Evolutionary conservation across 2,888 invertebrate species (phyloP).

Genomic region (Plagodis pulveraria): DNA sequence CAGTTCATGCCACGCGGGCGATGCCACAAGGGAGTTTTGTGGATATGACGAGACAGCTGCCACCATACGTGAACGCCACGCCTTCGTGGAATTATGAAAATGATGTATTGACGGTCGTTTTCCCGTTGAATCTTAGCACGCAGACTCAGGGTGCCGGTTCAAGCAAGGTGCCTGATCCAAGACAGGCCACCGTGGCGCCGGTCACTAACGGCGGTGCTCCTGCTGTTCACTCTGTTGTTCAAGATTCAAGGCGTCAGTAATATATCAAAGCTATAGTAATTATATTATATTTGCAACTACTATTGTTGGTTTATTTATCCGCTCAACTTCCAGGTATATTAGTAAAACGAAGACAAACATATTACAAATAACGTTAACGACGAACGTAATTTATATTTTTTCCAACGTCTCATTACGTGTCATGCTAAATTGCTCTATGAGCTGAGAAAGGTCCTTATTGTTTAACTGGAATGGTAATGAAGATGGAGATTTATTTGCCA

Average conservation of each 20-base stretch:
- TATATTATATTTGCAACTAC: too few species aligned
- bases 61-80: conserved; percentile 51
- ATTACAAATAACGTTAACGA: too few species aligned
- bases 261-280: too few species aligned
- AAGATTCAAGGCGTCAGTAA: background rate
- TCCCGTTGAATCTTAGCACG: conserved; percentile 51
- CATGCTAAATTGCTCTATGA: too few species aligned
- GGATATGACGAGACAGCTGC: conserved; percentile 56
- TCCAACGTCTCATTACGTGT: too few species aligned
- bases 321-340: too few species aligned
- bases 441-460: too few species aligned
- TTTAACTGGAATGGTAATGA: too few species aligned
- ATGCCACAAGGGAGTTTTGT: conserved; percentile 51
- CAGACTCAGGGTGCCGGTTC: background rate
- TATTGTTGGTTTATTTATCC: too few species aligned
- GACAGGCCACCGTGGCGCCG: conserved; percentile 26
- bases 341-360: too few species aligned
- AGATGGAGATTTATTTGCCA: too few species aligned
- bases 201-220: conserved; percentile 26
- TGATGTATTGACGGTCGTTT: conserved; percentile 56
- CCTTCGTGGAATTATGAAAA: conserved; percentile 66
- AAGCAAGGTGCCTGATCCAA: background rate
- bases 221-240: conserved; percentile 41
- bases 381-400: too few species aligned
- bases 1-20: conserved; percentile 64